phyloP scores from a whole-genome alignment of 2,113 vertebrate genomes.

The Microtus oregoni region DNA sequence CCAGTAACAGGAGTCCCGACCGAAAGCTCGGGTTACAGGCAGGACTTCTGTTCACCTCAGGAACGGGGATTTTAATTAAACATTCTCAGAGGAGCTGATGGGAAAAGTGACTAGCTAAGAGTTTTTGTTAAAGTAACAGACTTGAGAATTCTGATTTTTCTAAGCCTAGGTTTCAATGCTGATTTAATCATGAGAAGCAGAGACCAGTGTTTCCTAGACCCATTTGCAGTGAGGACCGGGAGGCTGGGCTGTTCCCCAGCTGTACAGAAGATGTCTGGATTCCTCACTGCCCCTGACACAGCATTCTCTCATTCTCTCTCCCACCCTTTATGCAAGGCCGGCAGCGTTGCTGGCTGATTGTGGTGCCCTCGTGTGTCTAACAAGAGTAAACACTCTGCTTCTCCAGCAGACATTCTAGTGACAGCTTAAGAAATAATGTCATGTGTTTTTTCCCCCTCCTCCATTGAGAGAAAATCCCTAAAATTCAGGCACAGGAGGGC shows the following conservation, averaged over 20 bases:
- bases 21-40: not conserved
- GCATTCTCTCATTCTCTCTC: not conserved
- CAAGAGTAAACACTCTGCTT: not conserved
- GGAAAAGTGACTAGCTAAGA: not conserved
- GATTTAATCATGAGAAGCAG: not conserved
- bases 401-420: not conserved
- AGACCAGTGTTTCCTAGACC: not conserved
- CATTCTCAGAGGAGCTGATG: not conserved
- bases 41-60: not conserved
- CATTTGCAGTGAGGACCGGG: not conserved
- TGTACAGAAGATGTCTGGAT: not conserved
- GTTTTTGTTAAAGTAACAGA: conserved; percentile 16
- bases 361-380: conserved; percentile 55
- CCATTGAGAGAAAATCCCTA: not conserved
- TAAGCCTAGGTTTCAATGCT: not conserved
- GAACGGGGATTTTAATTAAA: not conserved
- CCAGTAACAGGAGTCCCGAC: not conserved
- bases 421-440: not conserved
- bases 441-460: not conserved
- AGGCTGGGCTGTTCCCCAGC: not conserved
- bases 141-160: not conserved
- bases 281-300: not conserved
- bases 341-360: not conserved
- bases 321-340: not conserved
- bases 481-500: not conserved